A percentile compares a stretch with the other conserved stretches of the same genome.
phyloP scores from a whole-genome alignment of 2,113 vertebrate species.

The Danionella cerebrum region DNA sequence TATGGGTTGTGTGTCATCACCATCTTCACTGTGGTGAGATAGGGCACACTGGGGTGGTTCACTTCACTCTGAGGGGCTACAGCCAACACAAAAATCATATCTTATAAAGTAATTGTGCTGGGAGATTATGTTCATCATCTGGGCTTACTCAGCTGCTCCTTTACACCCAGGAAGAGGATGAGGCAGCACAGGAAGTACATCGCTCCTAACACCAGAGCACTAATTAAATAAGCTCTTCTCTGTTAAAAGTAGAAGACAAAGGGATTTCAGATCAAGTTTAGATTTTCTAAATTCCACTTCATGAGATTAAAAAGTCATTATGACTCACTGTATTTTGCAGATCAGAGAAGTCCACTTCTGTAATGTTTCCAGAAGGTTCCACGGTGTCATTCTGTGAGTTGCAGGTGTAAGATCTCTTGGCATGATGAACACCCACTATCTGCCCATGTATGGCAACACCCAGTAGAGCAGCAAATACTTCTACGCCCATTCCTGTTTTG shows the following conservation, averaged over 20 bases:
- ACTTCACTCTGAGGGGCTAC: slow-evolving; percentile 31
- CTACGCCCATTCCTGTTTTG: slow-evolving; percentile 61
- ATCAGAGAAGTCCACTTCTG: slow-evolving; percentile 16
- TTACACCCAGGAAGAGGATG: slow-evolving; percentile 53
- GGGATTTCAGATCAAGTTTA: neutral
- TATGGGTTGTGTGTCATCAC: slow-evolving; percentile 50
- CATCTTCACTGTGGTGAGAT: slow-evolving; percentile 41
- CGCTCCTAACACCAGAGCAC: slow-evolving; percentile 42
- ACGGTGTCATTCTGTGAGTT: slow-evolving; percentile 24
- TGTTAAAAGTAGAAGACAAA: slow-evolving; percentile 15
- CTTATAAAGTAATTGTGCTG: neutral
- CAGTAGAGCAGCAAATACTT: slow-evolving; percentile 49
- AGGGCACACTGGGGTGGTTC: slow-evolving; percentile 39
- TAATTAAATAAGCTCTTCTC: slow-evolving; percentile 46
- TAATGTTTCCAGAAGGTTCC: slow-evolving; percentile 18
- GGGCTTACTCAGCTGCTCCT: slow-evolving; percentile 50
- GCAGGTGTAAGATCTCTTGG: slow-evolving; percentile 33
- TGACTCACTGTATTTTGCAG: slow-evolving; percentile 37
- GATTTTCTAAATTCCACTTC: too few relatives aligned
- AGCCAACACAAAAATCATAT: neutral
- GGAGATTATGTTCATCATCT: too few relatives aligned
- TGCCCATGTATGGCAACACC: slow-evolving; percentile 59
- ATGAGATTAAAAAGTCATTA: too few relatives aligned
- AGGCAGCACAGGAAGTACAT: slow-evolving; percentile 52
- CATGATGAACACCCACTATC: slow-evolving; percentile 56